Evolutionary conservation across 2,888 invertebrate species (phyloP).

Genomic region (Drosophila anceps): DNA sequence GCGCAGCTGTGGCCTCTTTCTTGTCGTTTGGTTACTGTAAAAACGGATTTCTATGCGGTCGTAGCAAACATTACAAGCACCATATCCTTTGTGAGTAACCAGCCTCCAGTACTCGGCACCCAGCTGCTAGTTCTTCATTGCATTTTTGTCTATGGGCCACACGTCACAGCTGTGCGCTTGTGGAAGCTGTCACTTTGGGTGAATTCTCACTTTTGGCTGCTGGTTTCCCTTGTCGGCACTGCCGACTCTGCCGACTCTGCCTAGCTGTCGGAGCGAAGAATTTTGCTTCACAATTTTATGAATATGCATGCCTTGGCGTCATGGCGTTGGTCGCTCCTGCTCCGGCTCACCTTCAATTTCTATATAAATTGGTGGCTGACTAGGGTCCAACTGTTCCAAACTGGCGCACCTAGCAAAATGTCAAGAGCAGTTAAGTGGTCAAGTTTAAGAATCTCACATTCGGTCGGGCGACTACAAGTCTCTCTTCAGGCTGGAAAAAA

Average conservation of each 20-base stretch:
- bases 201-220: slow-evolving; percentile 61
- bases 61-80: slow-evolving; percentile 45
- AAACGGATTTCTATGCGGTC: slow-evolving; percentile 67
- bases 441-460: slow-evolving; percentile 42
- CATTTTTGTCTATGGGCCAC: slow-evolving; percentile 14
- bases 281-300: slow-evolving; percentile 60
- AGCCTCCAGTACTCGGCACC: slow-evolving; percentile 2
- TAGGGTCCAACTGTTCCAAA: not conserved
- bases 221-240: slow-evolving; percentile 19
- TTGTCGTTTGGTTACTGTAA: slow-evolving; percentile 55
- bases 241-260: slow-evolving; percentile 25
- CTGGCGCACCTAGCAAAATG: slow-evolving; percentile 41
- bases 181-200: slow-evolving; percentile 55
- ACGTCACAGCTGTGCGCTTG: slow-evolving; percentile 37
- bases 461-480: slow-evolving; percentile 1
- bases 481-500: not conserved
- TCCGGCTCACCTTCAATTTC: slow-evolving; percentile 11
- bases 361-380: slow-evolving; percentile 31
- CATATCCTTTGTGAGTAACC: slow-evolving; percentile 42
- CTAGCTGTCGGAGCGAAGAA: slow-evolving; percentile 42
- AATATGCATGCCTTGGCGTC: slow-evolving; percentile 64
- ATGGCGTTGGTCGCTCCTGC: slow-evolving; percentile 1
- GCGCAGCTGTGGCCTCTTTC: slow-evolving; percentile 62
- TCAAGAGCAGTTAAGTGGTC: slow-evolving; percentile 65
- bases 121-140: slow-evolving; percentile 6